Percentiles rank a stretch among this genome's conserved stretches.
These are phyloP conservation scores for Zygogramma bicolorata DNA, from an alignment of 2,888 invertebrate genomes.

Conservation along the genomic window DNA sequence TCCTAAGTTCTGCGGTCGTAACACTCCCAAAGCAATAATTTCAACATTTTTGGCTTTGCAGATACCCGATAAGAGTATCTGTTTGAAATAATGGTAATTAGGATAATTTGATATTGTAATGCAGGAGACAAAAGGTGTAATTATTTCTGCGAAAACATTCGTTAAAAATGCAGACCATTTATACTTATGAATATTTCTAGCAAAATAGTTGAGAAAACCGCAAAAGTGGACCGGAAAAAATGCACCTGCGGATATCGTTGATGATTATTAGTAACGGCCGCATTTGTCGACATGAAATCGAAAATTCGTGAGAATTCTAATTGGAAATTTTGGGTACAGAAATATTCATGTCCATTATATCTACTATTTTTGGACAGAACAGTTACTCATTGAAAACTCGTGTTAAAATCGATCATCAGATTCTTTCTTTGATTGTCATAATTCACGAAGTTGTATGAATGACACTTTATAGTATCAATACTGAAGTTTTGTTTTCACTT, in stretches of 20 bases:
- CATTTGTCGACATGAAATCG: constrained; percentile 38
- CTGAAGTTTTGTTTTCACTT: too few species aligned
- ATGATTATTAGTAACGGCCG: constrained; percentile 49
- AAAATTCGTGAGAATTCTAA: constrained; percentile 15
- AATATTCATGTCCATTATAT: neutral
- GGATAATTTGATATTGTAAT: constrained; percentile 34
- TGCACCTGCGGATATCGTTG: constrained; percentile 54
- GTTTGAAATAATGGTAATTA: constrained; percentile 28
- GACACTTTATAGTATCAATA: too few species aligned
- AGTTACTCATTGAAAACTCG: too few species aligned
- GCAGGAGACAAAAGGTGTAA: constrained; percentile 30
- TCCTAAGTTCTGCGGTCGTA: constrained; percentile 8
- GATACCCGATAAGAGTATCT: too few species aligned
- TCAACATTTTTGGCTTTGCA: neutral
- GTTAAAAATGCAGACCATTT: constrained; percentile 27
- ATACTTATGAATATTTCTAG: constrained; percentile 36
- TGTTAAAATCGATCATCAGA: too few species aligned
- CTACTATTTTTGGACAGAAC: too few species aligned
- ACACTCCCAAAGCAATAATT: neutral
- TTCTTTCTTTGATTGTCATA: too few species aligned
- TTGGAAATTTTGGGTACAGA: neutral
- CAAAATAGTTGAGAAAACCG: constrained; percentile 49
- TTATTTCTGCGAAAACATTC: constrained; percentile 34
- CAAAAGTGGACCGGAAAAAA: constrained; percentile 47
- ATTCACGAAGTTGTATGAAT: too few species aligned